phyloP scores from a whole-genome alignment of 2,888 invertebrate species.

The Galeopsomyia nigrocyanea region DNA sequence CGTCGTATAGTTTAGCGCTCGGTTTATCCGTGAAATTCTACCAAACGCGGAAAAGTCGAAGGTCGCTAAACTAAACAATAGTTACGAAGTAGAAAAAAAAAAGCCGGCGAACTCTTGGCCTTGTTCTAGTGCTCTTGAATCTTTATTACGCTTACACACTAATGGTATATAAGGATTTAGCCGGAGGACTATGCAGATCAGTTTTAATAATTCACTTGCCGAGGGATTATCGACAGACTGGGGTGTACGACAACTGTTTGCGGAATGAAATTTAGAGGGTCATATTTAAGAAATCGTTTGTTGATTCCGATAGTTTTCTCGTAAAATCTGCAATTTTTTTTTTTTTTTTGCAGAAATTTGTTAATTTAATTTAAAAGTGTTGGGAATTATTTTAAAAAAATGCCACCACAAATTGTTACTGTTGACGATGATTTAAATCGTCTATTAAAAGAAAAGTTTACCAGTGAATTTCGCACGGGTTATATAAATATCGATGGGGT shows the following conservation, averaged over 20 bases:
- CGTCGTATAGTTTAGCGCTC: too few species aligned
- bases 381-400: slow-evolving; percentile 4
- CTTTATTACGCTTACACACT: too few species aligned
- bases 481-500: slow-evolving; percentile 63
- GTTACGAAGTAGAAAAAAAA: background rate
- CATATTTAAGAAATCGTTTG: background rate
- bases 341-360: background rate
- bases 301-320: too few species aligned
- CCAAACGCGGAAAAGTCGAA: background rate
- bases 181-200: too few species aligned
- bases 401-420: slow-evolving; percentile 15
- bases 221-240: too few species aligned
- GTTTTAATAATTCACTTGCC: too few species aligned
- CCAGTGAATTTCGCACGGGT: slow-evolving; percentile 61
- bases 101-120: slow-evolving; percentile 22
- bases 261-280: too few species aligned
- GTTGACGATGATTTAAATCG: slow-evolving; percentile 22
- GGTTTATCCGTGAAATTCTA: background rate
- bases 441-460: slow-evolving; percentile 57
- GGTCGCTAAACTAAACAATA: background rate
- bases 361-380: background rate
- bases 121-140: slow-evolving; percentile 12
- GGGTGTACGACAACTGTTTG: too few species aligned
- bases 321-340: background rate
- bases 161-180: too few species aligned